These are phyloP conservation scores for Antechinus stuartii DNA, from an alignment of 2,113 vertebrate species.

Conservation along the genomic window DNA sequence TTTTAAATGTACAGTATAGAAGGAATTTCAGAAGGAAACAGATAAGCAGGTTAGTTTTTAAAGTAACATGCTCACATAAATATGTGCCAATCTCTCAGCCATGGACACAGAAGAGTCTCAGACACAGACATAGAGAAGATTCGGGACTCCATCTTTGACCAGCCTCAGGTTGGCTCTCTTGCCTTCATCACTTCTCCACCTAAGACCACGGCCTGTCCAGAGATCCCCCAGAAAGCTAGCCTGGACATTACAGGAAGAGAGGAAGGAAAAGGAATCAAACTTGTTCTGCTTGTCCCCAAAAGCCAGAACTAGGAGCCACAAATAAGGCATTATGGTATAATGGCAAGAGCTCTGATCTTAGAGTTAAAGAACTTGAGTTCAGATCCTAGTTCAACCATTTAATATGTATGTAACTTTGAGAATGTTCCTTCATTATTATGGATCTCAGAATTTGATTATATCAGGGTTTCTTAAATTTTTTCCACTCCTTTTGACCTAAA, in stretches of 20 bases:
- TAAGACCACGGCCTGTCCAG: too few relatives aligned
- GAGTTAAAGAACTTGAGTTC: background rate
- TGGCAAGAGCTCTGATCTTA: background rate
- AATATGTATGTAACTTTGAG: background rate
- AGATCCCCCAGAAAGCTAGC: too few relatives aligned
- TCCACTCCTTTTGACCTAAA: too few relatives aligned
- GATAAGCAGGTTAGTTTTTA: background rate
- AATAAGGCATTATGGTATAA: background rate
- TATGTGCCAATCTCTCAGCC: background rate
- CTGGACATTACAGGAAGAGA: too few relatives aligned
- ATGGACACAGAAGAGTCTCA: too few relatives aligned
- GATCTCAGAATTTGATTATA: background rate
- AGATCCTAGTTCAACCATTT: background rate
- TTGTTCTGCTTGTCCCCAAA: background rate
- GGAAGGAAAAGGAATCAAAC: background rate
- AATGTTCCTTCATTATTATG: background rate
- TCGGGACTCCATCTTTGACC: too few relatives aligned
- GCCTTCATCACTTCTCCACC: too few relatives aligned
- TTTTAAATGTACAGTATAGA: background rate
- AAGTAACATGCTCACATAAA: background rate
- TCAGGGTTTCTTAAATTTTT: too few relatives aligned
- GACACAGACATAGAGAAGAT: too few relatives aligned
- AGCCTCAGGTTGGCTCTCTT: too few relatives aligned
- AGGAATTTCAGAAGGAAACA: background rate
- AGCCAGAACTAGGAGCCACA: background rate